Conservation (phyloP, 2,888 invertebrate species). For the Ecliptopera silaceata region DNA sequence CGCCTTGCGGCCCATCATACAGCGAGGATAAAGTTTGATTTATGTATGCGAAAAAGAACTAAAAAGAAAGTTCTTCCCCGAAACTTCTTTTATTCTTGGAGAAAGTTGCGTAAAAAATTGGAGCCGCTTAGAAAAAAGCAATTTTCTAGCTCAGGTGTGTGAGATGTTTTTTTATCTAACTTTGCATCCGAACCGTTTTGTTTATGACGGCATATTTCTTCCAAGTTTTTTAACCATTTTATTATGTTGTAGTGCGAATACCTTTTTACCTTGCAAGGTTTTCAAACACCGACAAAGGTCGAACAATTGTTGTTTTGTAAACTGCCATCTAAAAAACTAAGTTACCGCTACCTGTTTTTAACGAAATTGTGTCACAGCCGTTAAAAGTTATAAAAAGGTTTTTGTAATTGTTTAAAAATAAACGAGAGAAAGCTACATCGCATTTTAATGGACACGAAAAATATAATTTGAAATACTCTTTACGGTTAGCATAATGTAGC, state of each 20-base stretch:
- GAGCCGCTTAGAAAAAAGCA: conserved; percentile 82
- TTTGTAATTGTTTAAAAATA: conserved; percentile 59
- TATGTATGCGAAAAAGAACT: conserved; percentile 58
- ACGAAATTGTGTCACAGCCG: conserved; percentile 40
- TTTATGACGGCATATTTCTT: conserved; percentile 80
- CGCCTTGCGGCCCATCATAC: conserved; percentile 66
- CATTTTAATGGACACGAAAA: conserved; percentile 79
- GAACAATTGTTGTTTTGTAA: conserved; percentile 70
- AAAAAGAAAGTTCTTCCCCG: conserved; percentile 75
- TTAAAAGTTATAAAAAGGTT: conserved; percentile 37
- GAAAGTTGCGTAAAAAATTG: conserved; percentile 82
- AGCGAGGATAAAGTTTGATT: conserved; percentile 67
- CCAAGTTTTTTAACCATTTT: conserved; percentile 78
- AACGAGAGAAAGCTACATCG: conserved; percentile 66
- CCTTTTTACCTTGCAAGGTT: conserved; percentile 55
- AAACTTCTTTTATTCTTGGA: conserved; percentile 80
- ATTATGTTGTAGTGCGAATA: conserved; percentile 72
- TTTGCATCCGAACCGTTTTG: conserved; percentile 82
- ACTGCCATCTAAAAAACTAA: conserved; percentile 55
- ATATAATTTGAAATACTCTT: conserved; percentile 82
- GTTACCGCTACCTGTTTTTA: conserved; percentile 65
- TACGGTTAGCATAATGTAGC: conserved; percentile 79
- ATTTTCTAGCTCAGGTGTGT: conserved; percentile 84
- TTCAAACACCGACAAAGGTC: conserved; percentile 57
- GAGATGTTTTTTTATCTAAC: conserved; percentile 83